Evolutionary conservation across 2,797 vertebrate species (phyloP).

Genomic region (Kryptolebias ocellatus): DNA sequence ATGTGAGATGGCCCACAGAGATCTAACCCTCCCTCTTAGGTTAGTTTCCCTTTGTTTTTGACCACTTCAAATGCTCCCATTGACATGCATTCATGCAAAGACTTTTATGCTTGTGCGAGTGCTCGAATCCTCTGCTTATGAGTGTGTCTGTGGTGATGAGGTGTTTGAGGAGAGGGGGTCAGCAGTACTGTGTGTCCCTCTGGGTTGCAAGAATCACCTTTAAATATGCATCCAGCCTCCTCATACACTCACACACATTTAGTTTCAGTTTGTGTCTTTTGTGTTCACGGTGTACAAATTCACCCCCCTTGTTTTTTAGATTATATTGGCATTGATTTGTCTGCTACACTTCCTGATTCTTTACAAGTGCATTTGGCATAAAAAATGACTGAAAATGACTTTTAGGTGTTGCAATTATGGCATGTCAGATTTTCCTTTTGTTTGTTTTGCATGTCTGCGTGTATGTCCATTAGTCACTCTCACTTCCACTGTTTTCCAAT

Average conservation of each 20-base stretch:
- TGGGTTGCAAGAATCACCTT: slow-evolving; percentile 46
- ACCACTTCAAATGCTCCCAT: neutral
- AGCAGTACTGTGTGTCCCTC: slow-evolving; percentile 49
- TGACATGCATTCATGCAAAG: slow-evolving; percentile 20
- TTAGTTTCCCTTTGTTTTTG: slow-evolving; percentile 3
- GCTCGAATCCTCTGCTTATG: slow-evolving; percentile 12
- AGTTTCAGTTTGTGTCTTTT: slow-evolving; percentile 1
- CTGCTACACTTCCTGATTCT: slow-evolving; percentile 28
- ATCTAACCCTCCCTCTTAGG: slow-evolving; percentile 6
- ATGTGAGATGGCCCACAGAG: neutral
- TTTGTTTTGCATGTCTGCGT: neutral
- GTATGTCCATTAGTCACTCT: neutral
- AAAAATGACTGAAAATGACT: slow-evolving; percentile 43
- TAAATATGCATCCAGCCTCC: slow-evolving; percentile 16
- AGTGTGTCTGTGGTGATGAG: slow-evolving; percentile 28
- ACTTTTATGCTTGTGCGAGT: slow-evolving; percentile 26
- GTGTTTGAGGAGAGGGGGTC: slow-evolving; percentile 31
- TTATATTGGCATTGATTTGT: slow-evolving; percentile 37
- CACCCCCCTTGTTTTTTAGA: slow-evolving; percentile 21
- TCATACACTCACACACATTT: slow-evolving; percentile 10
- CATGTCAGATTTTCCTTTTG: neutral
- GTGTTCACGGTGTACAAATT: slow-evolving; percentile 5
- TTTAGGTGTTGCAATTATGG: slow-evolving; percentile 26
- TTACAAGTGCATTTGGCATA: slow-evolving; percentile 27
- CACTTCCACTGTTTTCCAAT: neutral